These are phyloP conservation scores for Scaptomyza reducta DNA, from an alignment of 2,888 invertebrate species.

Conservation along the genomic window DNA sequence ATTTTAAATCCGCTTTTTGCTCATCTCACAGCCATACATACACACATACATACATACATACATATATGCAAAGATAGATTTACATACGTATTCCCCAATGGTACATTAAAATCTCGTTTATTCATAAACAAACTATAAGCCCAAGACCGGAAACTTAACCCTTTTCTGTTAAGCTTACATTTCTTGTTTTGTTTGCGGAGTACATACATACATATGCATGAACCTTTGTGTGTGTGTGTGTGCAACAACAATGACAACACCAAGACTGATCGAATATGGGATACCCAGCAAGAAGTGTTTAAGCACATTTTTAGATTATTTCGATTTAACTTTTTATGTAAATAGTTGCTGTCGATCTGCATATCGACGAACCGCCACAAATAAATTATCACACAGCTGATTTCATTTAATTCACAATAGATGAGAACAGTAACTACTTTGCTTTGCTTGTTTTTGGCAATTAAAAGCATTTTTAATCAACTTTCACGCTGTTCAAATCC, in stretches of 20 bases:
- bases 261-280: background rate
- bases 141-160: constrained; percentile 54
- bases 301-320: too few relatives aligned
- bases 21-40: constrained; percentile 6
- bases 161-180: constrained; percentile 41
- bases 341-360: too few relatives aligned
- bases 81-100: constrained; percentile 75
- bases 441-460: background rate
- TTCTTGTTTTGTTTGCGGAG: constrained; percentile 63
- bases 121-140: constrained; percentile 48
- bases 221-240: background rate
- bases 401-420: background rate
- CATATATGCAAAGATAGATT: constrained; percentile 21
- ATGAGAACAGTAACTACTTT: background rate
- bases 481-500: background rate
- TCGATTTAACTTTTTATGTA: too few relatives aligned
- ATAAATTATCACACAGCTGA: background rate
- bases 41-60: constrained; percentile 15
- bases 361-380: background rate
- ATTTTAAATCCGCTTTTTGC: constrained; percentile 65
- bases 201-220: background rate
- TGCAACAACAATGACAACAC: constrained; percentile 39
- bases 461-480: background rate
- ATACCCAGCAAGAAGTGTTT: background rate
- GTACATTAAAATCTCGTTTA: constrained; percentile 83